Base-by-base conservation (phyloP, 2,113 vertebrate species). In the Carollia perspicillata region DNA sequence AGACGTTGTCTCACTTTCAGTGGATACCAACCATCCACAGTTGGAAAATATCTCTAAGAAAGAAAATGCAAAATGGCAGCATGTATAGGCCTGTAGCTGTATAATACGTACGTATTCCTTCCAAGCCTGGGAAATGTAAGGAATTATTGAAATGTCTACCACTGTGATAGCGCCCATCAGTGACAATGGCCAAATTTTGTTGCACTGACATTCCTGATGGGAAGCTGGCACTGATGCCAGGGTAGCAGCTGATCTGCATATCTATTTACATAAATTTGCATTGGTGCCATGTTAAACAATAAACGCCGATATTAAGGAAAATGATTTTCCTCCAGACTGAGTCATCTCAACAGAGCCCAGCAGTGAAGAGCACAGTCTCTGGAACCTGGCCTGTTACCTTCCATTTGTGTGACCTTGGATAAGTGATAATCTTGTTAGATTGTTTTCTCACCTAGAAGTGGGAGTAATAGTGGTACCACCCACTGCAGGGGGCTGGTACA, bases 181-280 rank as follows among this genome's bases (percentile, higher is more conserved):
- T 93, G 95, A 93, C 93, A 91, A 90, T 94, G 94, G 95, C 96
- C 97, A 97, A 79, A 2, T 20, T 97, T 94, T 96, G 80, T 94
- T 96, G 86, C 88, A 89, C 66, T 60, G 37, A 96, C 93, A 90
- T 96, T 93, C 95, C 93, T 3, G 2, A 96, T 96, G 96, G 84
- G 12, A 97, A 95, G 42, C 58, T 97, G 94, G 94, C 94, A 97
- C 69, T 78, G 37, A 88, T 93, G 96, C 95, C 81, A 17, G 90
- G 86, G 90, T 33, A 96, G 79, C 89, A 97, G 95, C 96, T 98
- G 97, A 96, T 98, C 93, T 95, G 88, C 75, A 60, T 95, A 49
- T 53, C 3, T 95, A 97, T 98, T 98, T 98, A 92, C 98, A 98
- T 98, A 98, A 98, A 98, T 98, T 98, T 98, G 93, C 98, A 98